Evolutionary conservation across 2,797 vertebrate species (phyloP).

Genomic region (Scyliorhinus canicula): DNA sequence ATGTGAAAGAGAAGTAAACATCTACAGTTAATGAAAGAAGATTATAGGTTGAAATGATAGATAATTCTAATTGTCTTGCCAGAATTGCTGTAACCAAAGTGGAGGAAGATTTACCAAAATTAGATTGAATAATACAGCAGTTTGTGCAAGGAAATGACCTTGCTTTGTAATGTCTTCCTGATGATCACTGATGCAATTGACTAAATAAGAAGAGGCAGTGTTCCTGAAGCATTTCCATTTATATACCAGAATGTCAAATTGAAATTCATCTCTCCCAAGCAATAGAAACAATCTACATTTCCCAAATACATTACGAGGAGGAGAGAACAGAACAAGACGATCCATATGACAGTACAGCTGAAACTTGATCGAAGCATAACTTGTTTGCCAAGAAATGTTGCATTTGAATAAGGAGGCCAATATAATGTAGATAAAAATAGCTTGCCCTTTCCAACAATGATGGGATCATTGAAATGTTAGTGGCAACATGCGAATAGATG

Average conservation of each 20-base stretch:
- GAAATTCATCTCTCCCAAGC: neutral
- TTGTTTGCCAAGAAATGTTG: neutral
- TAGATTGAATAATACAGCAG: neutral
- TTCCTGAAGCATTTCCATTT: conserved; percentile 17
- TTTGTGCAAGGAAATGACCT: neutral
- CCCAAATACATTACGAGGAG: neutral
- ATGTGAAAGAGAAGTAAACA: neutral
- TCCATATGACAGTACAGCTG: neutral
- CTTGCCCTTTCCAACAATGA: neutral
- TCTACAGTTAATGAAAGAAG: neutral
- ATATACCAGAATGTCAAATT: neutral
- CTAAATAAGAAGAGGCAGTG: neutral
- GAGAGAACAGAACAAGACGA: neutral
- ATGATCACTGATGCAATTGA: conserved; percentile 18
- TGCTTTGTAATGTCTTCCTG: conserved; percentile 8
- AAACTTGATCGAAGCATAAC: conserved; percentile 15
- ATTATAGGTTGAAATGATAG: neutral
- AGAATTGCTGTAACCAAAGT: neutral
- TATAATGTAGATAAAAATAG: neutral
- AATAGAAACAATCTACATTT: neutral
- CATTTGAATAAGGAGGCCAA: neutral
- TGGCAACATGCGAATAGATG: neutral
- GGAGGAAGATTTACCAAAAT: neutral
- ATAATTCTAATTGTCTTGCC: neutral
- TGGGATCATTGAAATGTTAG: neutral